Base-by-base conservation (phyloP, 2,888 invertebrate species). In the Caenorhabditis afra region DNA sequence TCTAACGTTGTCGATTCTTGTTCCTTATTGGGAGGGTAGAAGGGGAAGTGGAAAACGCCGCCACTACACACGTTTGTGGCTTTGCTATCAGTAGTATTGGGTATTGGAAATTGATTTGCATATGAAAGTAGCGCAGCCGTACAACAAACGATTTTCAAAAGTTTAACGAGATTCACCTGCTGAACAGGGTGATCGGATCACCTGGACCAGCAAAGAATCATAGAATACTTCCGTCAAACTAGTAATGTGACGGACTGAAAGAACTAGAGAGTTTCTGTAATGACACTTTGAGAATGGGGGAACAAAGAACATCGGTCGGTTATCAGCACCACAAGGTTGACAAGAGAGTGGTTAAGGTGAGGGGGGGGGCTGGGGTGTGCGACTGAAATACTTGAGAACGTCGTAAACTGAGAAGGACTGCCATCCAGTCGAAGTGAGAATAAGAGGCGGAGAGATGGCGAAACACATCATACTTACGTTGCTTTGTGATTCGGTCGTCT, bases 371-470 rank as follows among this genome's bases (percentile, higher is more conserved):
- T 5, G 7, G 3, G 29, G 4, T 29, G 3, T 29, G 45, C n/a
- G 45, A 59, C 59, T 29, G 59, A 59, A 68, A 59, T 35, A 57
- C 44, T 49, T 41, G 53, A 61, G 50, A 61, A 70, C 35, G 61
- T 70, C 62, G 70, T 70, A 62, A 70, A 70, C 44, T 45, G 18
- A 35, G 22, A 50, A 58, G 10, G 39, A 58, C 8, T 44, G 52
- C 41, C 29, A 18, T 37, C 16, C n/a, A 47, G 61, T 71, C 64
- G 45, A 64, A 71, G 62, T 64, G 64, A 57, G 53, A 50, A 64
- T 44, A 58, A 62, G 57, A 64, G 62, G 50, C 50, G 57, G 57
- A 58, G 73, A 57, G 49, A 64, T 71, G 62, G 64, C 71, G 71
- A 71, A 71, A 71, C 71, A 23, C 44, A 29, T 22, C 62, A 35